Percentiles rank a stretch among this genome's conserved stretches.
phyloP scores from a whole-genome alignment of 2,113 vertebrate genomes.

The Potamarius usumacintae region DNA sequence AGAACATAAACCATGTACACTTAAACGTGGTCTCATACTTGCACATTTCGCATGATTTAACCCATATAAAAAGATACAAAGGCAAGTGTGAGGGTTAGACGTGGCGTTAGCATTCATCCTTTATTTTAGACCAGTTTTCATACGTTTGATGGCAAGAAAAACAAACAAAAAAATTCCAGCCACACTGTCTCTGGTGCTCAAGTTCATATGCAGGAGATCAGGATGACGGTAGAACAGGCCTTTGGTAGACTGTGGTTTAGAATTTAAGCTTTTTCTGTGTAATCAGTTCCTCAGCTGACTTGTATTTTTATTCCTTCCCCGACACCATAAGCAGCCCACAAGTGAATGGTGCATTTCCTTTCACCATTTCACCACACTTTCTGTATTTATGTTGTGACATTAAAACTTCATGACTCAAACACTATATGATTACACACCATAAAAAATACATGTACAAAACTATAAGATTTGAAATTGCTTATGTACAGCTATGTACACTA shows the following conservation, averaged over 20 bases:
- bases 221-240: background rate
- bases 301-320: background rate
- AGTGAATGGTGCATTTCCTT: background rate
- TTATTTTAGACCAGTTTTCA: background rate
- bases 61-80: no score
- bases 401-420: background rate
- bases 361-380: background rate
- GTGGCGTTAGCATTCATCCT: background rate
- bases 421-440: constrained; percentile 71
- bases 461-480: constrained; percentile 82
- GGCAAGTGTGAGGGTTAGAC: background rate
- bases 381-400: background rate
- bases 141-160: background rate
- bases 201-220: background rate
- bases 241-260: background rate
- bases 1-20: background rate
- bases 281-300: background rate
- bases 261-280: background rate
- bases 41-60: background rate
- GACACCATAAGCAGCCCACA: background rate
- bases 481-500: constrained; percentile 72
- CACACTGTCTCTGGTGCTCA: background rate
- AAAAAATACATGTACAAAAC: constrained; percentile 86
- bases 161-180: background rate
- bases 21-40: background rate